Base-by-base conservation (phyloP, 2,888 invertebrate genomes). In the Hesperia comma region DNA sequence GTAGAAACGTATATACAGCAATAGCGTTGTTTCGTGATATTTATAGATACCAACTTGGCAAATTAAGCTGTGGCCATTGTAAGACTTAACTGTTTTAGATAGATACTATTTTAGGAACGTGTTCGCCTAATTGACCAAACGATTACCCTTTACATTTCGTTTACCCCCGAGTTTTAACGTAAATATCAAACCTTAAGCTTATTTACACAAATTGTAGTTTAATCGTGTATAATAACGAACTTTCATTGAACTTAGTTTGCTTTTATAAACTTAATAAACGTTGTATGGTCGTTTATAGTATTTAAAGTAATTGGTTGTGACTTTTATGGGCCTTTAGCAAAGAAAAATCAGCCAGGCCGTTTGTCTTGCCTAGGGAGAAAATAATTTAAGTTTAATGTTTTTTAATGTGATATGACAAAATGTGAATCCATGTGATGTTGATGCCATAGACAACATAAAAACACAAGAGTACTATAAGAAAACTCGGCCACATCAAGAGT, bases 51-150 rank as follows among this genome's bases (percentile, higher is more conserved):
- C 10, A 63, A 63, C 55, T 63, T 46, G 19, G 63, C 46, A 63
- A 63, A 56, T 63, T 63, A 55, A 43, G n/a, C 43, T n/a, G 32
- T 55, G 37, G n/a, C 21, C 46, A 55, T n/a, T 43, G 32, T 17
- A 15, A 63, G 57, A 14, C 56, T 46, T 63, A 56, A 21, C 21
- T 57, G 57, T 26, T 33, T 7, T n/a, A 19, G 32, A 46, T 46
- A 32, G 46, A 43, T 54, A 46, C 41, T 62, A 33, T 62, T 62
- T 62, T 46, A 62, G 33, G 46, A 46, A 63, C 55, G 62, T 63
- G 19, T 14, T 19, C 55, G 54, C 43, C 12, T 19, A 55, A 63
- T 63, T 63, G 43, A 55, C 55, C 54, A 54, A 32, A 17, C 54
- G 41, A 63, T 32, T 43, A 19, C 54, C 21, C 54, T 46, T 63